Conservation (phyloP, 2,113 vertebrate species). For the Seriola aureovittata region DNA sequence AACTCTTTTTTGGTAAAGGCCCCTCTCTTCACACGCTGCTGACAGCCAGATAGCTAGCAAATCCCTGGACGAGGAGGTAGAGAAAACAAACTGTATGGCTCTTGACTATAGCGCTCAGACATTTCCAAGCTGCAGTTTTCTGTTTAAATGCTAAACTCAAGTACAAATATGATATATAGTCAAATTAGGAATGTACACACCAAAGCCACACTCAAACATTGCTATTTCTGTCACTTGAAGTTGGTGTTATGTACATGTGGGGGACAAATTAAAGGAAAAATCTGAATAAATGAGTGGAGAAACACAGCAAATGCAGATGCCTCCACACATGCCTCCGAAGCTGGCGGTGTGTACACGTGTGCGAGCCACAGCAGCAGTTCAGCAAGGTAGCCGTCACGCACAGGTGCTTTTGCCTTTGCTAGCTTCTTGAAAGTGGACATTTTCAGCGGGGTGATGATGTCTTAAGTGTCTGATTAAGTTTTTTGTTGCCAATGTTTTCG, state of each 20-base stretch:
- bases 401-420: too few species aligned
- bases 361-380: too few species aligned
- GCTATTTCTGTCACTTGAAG: neutral
- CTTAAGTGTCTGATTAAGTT: too few species aligned
- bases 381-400: too few species aligned
- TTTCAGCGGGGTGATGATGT: too few species aligned
- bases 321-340: too few species aligned
- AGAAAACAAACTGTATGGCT: slow-evolving; percentile 36
- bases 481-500: too few species aligned
- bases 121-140: slow-evolving; percentile 28
- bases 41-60: slow-evolving; percentile 56
- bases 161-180: neutral
- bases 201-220: neutral
- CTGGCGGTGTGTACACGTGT: too few species aligned
- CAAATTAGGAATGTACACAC: slow-evolving; percentile 2
- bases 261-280: too few species aligned
- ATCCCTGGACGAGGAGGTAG: slow-evolving; percentile 43
- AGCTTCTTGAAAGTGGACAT: too few species aligned
- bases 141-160: neutral
- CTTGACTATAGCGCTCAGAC: slow-evolving; percentile 8
- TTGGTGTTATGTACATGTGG: neutral
- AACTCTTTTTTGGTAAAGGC: slow-evolving; percentile 57
- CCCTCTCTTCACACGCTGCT: slow-evolving; percentile 47
- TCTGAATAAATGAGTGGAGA: too few species aligned
- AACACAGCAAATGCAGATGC: too few species aligned